Evolutionary conservation across 1,140 invertebrate genomes (phyloP), one percentile per base, ranked within the genome.

Genomic region (Trypoxylus dichotomus): DNA sequence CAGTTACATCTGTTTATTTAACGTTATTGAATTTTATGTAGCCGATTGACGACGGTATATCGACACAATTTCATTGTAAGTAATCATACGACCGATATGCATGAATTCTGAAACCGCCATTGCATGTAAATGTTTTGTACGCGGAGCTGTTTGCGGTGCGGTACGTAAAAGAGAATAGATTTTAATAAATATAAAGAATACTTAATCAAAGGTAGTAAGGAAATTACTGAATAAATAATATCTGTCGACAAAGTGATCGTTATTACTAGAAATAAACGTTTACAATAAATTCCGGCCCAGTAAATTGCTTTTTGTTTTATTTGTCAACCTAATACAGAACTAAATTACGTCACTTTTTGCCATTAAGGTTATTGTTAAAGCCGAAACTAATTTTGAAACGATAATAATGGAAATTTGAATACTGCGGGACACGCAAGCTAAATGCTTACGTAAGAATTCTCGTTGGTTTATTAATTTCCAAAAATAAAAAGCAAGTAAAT

Each of bases 361-460:
- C 19, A 63, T 63, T 63, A 63, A 63, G 21, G 19, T 7, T 63
- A 63, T 7, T 63, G 60, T 6, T 27, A 63, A 63, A 63, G 25
- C 60, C 25, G 21, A 63, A 63, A 63, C 60, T 24, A 63, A 63
- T 63, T 63, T 63, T 27, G 19, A 21, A 24, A 3, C 60, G 19
- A 63, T 11, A 63, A 63, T 63, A 63, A 63, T 25, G 60, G 60
- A 63, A 63, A 63, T 63, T 27, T 27, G 60, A 63, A 24, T 63
- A 27, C 19, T 25, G 10, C 21, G 8, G 21, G 25, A 11, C 60
- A 63, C 60, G 60, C 60, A 63, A 63, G 19, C 60, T 27, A 63
- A 25, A 19, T 25, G 25, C 5, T 63, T 24, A 24, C 25, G 25
- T 25, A 63, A 11, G 60, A n/a, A 27, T 19, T 63, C 25, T 63